Base-by-base conservation (phyloP, 1,140 invertebrate genomes). In the Teleopsis dalmanni region DNA sequence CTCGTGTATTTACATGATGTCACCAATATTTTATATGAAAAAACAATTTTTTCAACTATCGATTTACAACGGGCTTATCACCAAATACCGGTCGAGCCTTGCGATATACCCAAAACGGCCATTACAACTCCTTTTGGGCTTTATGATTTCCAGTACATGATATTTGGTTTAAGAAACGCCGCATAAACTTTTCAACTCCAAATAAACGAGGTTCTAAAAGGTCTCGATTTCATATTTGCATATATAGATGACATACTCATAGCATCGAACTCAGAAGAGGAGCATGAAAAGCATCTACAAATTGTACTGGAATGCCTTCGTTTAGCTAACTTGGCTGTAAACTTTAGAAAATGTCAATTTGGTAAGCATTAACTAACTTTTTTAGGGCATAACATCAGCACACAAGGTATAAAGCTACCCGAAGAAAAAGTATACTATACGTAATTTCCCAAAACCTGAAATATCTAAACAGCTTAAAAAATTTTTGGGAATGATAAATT, bases 241-340 rank as follows among this genome's bases (percentile, higher is more conserved):
- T 60, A 51, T 27, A 41, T 52, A 21, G 78, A 80, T 50, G 79
- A 80, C 54, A 68, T 81, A 21, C 56, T 79, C 3, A 56, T 79
- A 5, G 73, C 23, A 35, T 72, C 60, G 0, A 50, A 45, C 34
- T 43, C 41, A 19, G 45, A 45, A 16, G 51, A 62, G 31, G 55
- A 70, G 43, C 70, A 73, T 48, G 8, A 41, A 0, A 2, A 45
- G 22, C 59, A 70, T 40, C 45, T 65, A 11, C 26, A 52, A 10
- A 21, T 38, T 14, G 23, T 64, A 4, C 60, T 62, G 21, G 11
- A 44, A 13, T 33, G 58, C 14, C 40, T 42, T 42, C 40, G n/a
- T n/a, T n/a, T n/a, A n/a, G n/a, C n/a, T 37, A 59, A 9, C 21
- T 18, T 65, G 5, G 26, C 56, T 3, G 54, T 64, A 13, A 62